These are phyloP conservation scores for Azorinus chamasolen DNA, from an alignment of 2,888 invertebrate genomes.

Conservation along the genomic window DNA sequence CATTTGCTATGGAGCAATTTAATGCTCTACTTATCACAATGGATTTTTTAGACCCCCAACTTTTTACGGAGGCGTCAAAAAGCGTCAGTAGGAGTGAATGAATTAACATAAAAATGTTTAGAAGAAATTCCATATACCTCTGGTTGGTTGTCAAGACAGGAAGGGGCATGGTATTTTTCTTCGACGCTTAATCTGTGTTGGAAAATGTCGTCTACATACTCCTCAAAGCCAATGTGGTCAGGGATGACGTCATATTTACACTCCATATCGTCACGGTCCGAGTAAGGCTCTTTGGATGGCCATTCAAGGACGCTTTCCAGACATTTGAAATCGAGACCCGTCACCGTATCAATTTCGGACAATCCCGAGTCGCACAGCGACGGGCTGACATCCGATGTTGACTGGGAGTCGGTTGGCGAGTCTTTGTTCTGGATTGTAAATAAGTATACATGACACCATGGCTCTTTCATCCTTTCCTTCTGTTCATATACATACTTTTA, in stretches of 20 bases:
- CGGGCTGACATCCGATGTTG: constrained; percentile 24
- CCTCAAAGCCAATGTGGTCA: constrained; percentile 72
- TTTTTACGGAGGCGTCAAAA: no score
- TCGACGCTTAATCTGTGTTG: constrained; percentile 72
- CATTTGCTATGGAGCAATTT: no score
- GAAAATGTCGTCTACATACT: constrained; percentile 72
- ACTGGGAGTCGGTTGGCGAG: constrained; percentile 1
- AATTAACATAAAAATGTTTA: no score
- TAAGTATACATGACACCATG: no score
- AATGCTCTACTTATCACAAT: no score
- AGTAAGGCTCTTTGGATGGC: constrained; percentile 32
- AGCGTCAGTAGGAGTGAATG: no score
- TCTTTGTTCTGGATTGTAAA: neutral
- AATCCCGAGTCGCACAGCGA: constrained; percentile 69
- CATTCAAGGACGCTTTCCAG: constrained; percentile 67
- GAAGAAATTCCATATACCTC: no score
- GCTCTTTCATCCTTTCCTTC: no score
- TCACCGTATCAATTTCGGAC: constrained; percentile 42
- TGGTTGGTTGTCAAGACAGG: constrained; percentile 72
- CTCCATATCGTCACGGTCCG: neutral
- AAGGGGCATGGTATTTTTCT: constrained; percentile 68
- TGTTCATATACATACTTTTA: no score
- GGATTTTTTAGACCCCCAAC: no score
- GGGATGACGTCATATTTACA: constrained; percentile 6
- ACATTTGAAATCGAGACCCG: constrained; percentile 59